These are phyloP conservation scores for Empidonax alnorum DNA, from an alignment of 2,113 vertebrate species.

Conservation along the genomic window DNA sequence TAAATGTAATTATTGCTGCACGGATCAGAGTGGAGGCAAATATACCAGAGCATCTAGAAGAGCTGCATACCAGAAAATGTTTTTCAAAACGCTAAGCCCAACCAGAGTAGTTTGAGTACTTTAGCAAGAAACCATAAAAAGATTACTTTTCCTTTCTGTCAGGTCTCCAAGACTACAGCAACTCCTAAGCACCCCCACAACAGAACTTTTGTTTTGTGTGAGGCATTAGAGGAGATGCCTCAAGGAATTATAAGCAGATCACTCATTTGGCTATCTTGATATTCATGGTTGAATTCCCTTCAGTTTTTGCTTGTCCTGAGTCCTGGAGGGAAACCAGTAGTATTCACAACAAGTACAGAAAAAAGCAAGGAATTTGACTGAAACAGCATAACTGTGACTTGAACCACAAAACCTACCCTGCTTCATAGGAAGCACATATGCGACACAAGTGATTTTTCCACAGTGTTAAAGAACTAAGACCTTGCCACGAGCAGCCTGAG, in stretches of 20 bases:
- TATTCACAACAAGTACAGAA: not conserved
- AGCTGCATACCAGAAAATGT: not conserved
- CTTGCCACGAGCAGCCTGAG: not conserved
- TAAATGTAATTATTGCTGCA: not conserved
- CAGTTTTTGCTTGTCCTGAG: not conserved
- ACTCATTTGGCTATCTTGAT: slow-evolving; percentile 30
- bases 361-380: not conserved
- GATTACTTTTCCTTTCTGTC: slow-evolving; percentile 37
- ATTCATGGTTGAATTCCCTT: slow-evolving; percentile 31
- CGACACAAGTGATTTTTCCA: not conserved
- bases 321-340: not conserved
- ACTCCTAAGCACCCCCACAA: slow-evolving; percentile 38
- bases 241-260: slow-evolving; percentile 30
- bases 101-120: slow-evolving; percentile 6
- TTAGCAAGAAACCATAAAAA: slow-evolving; percentile 44
- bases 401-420: not conserved
- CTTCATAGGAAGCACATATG: not conserved
- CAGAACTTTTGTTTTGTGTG: not conserved
- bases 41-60: not conserved
- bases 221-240: slow-evolving; percentile 37
- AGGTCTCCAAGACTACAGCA: slow-evolving; percentile 30
- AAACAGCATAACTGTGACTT: not conserved
- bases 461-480: not conserved
- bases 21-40: not conserved
- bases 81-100: not conserved